Evolutionary conservation across 2,113 vertebrate species (phyloP), one percentile per base, ranked within the genome.

Genomic region (Vicugna pacos): DNA sequence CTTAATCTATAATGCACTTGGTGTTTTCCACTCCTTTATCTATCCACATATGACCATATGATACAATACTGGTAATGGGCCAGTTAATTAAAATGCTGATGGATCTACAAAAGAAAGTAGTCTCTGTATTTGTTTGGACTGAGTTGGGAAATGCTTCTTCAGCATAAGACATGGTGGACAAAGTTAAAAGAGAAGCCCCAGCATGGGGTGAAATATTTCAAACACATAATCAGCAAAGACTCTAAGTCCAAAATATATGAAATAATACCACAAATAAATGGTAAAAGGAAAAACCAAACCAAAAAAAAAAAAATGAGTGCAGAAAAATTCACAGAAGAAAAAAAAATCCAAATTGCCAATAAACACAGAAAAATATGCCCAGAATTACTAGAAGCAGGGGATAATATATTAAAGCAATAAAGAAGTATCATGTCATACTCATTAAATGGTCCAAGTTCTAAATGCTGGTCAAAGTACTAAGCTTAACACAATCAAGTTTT

Each of bases 31-130:
- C 2, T n/a, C 16, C 0, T 48, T 84, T 58, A 3, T 70, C 26
- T 52, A 54, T 65, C 9, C 15, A 32, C 15, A 54, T 16, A 17
- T 77, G 72, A 26, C 22, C 46, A 72, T 86, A 69, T 38, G 11
- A 87, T 20, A 65, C 10, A 0, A 96, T 52, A 93, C 35, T 58
- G 19, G 14, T 72, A 75, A 72, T 5, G 70, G 32, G 3, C 1
- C 48, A 93, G 1, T 58, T 80, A 62, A 80, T 9, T 48, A 50
- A 94, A 97, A 54, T 91, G 15, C 13, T 91, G 88, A 52, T 75
- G 32, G 8, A 46, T 46, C 26, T 64, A 42, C 26, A 82, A 77
- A 50, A 32, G 26, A 46, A 62, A 93, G 48, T 4, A 60, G 26
- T 72, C 15, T 79, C 42, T 8, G 13, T 82, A 46, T 58, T 48